These are phyloP conservation scores for Gnathonemus longibarbis DNA, from an alignment of 2,113 vertebrate genomes.

Conservation along the genomic window DNA sequence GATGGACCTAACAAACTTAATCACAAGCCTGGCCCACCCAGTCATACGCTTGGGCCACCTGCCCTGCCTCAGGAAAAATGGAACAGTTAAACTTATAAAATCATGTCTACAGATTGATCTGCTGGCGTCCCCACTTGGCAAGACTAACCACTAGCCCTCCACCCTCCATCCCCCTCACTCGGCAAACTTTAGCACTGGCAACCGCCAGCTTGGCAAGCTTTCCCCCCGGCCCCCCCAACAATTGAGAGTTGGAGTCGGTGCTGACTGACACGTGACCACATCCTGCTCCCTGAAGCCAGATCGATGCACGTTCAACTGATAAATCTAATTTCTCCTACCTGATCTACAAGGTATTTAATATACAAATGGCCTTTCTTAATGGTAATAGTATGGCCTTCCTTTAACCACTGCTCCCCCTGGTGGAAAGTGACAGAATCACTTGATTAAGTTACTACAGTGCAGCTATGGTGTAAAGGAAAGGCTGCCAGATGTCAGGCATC, in stretches of 20 bases:
- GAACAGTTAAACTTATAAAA: background rate
- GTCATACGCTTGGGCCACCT: background rate
- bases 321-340: background rate
- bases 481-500: background rate
- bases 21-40: background rate
- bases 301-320: background rate
- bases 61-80: background rate
- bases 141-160: background rate
- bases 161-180: background rate
- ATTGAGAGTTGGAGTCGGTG: background rate
- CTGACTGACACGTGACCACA: background rate
- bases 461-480: background rate
- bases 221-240: background rate
- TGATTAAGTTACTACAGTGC: background rate
- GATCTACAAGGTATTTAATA: background rate
- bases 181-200: background rate
- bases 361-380: background rate
- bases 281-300: background rate
- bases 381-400: background rate
- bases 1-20: background rate
- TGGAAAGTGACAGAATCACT: background rate
- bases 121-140: background rate
- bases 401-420: conserved; percentile 8
- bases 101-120: background rate
- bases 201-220: background rate